Evolutionary conservation across 2,888 invertebrate genomes (phyloP).

Genomic region (Cantharis rufa): DNA sequence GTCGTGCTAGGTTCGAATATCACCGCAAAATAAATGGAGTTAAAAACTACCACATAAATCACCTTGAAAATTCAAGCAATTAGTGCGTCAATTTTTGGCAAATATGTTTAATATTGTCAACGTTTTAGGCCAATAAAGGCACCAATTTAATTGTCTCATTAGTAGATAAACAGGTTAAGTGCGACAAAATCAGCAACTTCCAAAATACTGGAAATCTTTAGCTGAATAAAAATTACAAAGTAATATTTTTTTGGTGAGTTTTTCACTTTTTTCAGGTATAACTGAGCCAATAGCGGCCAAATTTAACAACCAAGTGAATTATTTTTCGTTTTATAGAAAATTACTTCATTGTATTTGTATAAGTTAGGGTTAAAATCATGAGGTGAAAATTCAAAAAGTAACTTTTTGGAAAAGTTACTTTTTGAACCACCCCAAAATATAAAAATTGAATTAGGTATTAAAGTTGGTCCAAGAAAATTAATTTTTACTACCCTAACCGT

Average conservation of each 20-base stretch:
- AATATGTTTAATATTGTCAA: slow-evolving; percentile 44
- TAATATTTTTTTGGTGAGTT: background rate
- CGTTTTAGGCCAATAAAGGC: slow-evolving; percentile 41
- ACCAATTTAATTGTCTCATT: slow-evolving; percentile 21
- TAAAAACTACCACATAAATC: background rate
- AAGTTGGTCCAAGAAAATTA: background rate
- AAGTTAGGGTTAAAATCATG: background rate
- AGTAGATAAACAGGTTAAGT: background rate
- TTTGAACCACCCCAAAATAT: background rate
- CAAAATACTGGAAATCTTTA: background rate
- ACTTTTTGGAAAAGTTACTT: background rate
- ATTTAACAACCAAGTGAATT: background rate
- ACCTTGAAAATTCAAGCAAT: background rate
- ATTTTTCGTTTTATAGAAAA: background rate
- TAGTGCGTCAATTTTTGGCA: slow-evolving; percentile 47
- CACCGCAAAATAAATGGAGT: background rate
- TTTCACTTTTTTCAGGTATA: background rate
- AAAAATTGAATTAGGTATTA: background rate
- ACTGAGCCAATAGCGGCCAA: background rate
- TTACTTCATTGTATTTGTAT: background rate
- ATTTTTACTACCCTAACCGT: background rate
- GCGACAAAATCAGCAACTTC: background rate
- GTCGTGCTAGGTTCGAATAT: background rate
- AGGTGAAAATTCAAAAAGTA: background rate
- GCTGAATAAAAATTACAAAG: background rate